Evolutionary conservation across 2,888 invertebrate genomes (phyloP).

Genomic region (Tridacna gigas): DNA sequence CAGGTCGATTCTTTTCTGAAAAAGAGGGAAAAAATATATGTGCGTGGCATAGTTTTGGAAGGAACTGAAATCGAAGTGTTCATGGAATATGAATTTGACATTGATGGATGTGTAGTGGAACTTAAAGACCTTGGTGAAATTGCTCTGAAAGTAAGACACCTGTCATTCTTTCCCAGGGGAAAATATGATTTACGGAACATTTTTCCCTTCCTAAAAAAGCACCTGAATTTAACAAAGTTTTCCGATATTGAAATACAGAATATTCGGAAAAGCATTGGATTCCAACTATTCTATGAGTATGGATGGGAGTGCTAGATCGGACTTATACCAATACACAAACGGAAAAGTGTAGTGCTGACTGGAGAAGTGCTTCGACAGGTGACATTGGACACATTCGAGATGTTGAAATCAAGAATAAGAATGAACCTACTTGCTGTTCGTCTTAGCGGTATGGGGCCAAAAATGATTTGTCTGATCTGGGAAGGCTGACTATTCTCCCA

Average conservation of each 20-base stretch:
- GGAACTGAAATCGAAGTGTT: background rate
- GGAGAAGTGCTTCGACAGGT: constrained; percentile 4
- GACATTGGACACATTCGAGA: constrained; percentile 8
- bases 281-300: constrained; percentile 46
- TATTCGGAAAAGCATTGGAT: constrained; percentile 37
- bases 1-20: background rate
- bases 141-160: constrained; percentile 25
- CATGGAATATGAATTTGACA: constrained; percentile 17
- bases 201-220: constrained; percentile 39
- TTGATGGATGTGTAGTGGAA: constrained; percentile 41
- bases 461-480: constrained; percentile 44
- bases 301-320: constrained; percentile 44
- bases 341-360: background rate
- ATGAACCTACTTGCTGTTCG: background rate
- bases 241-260: constrained; percentile 22
- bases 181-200: constrained; percentile 1
- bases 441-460: constrained; percentile 28
- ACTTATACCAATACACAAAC: constrained; percentile 30
- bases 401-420: constrained; percentile 23
- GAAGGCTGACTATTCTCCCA: constrained; percentile 43
- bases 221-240: constrained; percentile 36
- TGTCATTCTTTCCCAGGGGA: constrained; percentile 24
- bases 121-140: constrained; percentile 1
- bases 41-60: constrained; percentile 1
- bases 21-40: constrained; percentile 19